phyloP scores from a whole-genome alignment of 2,113 vertebrate genomes.

The Nannospalax galili region DNA sequence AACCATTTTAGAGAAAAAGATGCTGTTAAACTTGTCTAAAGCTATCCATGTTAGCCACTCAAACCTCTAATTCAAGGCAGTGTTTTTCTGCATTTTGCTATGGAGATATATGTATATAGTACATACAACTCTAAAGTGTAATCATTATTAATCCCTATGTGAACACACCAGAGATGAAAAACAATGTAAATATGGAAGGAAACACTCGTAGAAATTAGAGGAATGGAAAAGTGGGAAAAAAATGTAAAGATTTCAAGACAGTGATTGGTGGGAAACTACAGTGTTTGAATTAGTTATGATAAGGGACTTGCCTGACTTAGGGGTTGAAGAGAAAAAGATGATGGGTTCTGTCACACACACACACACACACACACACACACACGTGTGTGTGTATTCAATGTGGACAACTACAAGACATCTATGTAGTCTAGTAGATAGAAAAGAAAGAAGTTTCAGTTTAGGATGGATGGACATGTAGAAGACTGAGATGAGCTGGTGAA shows the following conservation, averaged over 20 bases:
- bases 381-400: background rate
- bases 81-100: conserved; percentile 13
- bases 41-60: background rate
- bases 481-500: background rate
- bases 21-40: background rate
- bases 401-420: background rate
- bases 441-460: background rate
- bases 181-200: background rate
- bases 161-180: background rate
- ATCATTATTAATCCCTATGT: background rate
- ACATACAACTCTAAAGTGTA: background rate
- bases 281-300: background rate
- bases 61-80: background rate
- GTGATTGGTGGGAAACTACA: background rate
- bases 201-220: background rate
- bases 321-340: background rate
- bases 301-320: background rate
- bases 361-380: too few relatives aligned
- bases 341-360: background rate
- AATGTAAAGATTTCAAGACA: background rate
- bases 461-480: background rate
- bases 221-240: background rate
- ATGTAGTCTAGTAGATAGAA: background rate
- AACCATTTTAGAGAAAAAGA: background rate
- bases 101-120: background rate